Conservation (phyloP, 2,113 vertebrate species). For the Eira barbara region DNA sequence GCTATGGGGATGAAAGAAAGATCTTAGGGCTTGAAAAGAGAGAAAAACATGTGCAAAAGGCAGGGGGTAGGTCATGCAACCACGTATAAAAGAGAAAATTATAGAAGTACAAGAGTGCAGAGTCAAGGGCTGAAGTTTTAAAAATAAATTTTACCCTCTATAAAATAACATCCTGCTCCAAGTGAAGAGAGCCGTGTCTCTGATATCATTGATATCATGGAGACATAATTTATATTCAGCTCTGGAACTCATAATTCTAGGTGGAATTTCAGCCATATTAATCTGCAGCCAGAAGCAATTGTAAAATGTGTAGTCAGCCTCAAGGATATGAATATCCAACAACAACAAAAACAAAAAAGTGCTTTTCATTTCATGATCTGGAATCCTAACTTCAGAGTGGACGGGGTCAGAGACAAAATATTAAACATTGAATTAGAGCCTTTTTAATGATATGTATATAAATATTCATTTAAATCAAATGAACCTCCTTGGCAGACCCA, state of each 20-base stretch:
- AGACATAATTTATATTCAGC: not conserved
- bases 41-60: conserved; percentile 30
- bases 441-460: conserved; percentile 18
- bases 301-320: not conserved
- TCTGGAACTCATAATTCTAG: not conserved
- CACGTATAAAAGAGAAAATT: not conserved
- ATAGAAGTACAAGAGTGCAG: not conserved
- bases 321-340: not conserved
- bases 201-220: not conserved
- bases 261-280: not conserved
- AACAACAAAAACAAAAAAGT: not conserved
- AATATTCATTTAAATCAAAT: not conserved
- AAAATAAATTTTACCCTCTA: conserved; percentile 36
- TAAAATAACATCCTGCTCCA: conserved; percentile 21
- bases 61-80: not conserved
- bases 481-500: not conserved
- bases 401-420: not conserved
- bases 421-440: not conserved
- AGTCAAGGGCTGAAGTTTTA: not conserved
- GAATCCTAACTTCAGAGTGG: not conserved
- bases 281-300: not conserved
- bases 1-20: conserved; percentile 6
- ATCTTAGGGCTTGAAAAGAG: conserved; percentile 8
- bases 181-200: not conserved
- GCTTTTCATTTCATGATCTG: not conserved